Conservation (phyloP, 2,888 invertebrate genomes). For the Lasius fuliginosus region DNA sequence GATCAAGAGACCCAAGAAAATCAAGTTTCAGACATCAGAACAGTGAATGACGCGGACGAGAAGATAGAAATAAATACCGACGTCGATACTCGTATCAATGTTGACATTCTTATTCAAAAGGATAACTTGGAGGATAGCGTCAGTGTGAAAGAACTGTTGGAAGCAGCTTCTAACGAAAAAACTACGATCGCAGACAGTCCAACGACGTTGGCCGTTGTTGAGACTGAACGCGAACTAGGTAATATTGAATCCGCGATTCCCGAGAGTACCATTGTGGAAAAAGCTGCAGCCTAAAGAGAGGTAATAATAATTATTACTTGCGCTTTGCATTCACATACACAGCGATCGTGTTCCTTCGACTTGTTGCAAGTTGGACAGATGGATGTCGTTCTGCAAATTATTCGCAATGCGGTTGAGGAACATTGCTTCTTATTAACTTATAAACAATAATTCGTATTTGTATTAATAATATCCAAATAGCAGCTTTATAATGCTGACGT, state of each 20-base stretch:
- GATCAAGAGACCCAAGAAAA: slow-evolving; percentile 13
- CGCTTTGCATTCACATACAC: slow-evolving; percentile 26
- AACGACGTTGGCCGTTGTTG: slow-evolving; percentile 43
- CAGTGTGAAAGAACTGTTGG: slow-evolving; percentile 57
- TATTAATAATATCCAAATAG: slow-evolving; percentile 41
- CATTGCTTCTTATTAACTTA: slow-evolving; percentile 33
- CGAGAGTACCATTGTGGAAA: slow-evolving; percentile 81
- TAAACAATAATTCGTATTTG: slow-evolving; percentile 36
- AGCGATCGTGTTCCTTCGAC: not conserved
- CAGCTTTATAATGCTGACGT: slow-evolving; percentile 22
- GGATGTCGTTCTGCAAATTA: not conserved
- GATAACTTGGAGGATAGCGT: slow-evolving; percentile 50
- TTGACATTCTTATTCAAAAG: slow-evolving; percentile 12
- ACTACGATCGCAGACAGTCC: slow-evolving; percentile 54
- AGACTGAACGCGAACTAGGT: slow-evolving; percentile 73
- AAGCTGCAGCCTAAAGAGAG: slow-evolving; percentile 82
- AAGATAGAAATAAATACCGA: slow-evolving; percentile 38
- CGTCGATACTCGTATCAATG: slow-evolving; percentile 42
- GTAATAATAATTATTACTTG: slow-evolving; percentile 24
- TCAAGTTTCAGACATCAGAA: slow-evolving; percentile 17
- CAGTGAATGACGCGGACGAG: slow-evolving; percentile 49
- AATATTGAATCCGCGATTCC: slow-evolving; percentile 71
- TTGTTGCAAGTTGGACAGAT: not conserved
- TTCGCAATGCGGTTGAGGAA: not conserved
- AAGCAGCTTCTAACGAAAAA: slow-evolving; percentile 59